Conservation (phyloP, 2,113 vertebrate species). For the Garra rufa region DNA sequence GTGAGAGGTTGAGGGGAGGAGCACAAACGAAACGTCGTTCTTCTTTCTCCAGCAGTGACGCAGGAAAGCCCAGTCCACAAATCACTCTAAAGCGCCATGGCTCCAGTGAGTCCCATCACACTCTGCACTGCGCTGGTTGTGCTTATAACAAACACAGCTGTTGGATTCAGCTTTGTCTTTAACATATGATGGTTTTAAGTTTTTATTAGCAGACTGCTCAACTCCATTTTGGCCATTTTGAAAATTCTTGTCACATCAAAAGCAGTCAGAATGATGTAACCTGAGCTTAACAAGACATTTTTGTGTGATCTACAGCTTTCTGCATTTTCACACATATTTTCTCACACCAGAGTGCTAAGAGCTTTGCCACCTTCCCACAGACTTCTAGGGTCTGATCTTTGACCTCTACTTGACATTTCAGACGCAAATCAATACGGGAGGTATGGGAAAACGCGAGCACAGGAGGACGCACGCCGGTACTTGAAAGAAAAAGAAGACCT, state of each 20-base stretch:
- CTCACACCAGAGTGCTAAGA: constrained; percentile 27
- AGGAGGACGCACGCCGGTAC: constrained; percentile 91
- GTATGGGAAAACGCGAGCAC: constrained; percentile 95
- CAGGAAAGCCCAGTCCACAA: constrained; percentile 79
- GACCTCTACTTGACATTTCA: constrained; percentile 64
- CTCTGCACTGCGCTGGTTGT: background rate
- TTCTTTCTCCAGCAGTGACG: constrained; percentile 88
- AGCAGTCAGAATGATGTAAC: constrained; percentile 63
- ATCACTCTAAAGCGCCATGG: constrained; percentile 87
- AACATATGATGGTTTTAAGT: constrained; percentile 16
- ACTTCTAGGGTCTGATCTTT: constrained; percentile 50
- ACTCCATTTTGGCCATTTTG: constrained; percentile 47
- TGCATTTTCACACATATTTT: constrained; percentile 27
- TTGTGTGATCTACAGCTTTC: constrained; percentile 61
- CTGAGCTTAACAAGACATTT: constrained; percentile 71
- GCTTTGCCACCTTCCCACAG: constrained; percentile 65
- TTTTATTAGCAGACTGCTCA: constrained; percentile 49
- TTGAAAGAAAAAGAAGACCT: constrained; percentile 89
- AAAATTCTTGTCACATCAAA: constrained; percentile 65
- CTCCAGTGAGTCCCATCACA: constrained; percentile 81
- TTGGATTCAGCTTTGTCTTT: background rate
- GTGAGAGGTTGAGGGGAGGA: constrained; percentile 67
- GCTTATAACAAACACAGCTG: constrained; percentile 5
- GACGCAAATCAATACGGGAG: constrained; percentile 89
- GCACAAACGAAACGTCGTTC: constrained; percentile 85